These are phyloP conservation scores for Neotragus pygmaeus DNA, from an alignment of 2,113 vertebrate species.

Conservation along the genomic window DNA sequence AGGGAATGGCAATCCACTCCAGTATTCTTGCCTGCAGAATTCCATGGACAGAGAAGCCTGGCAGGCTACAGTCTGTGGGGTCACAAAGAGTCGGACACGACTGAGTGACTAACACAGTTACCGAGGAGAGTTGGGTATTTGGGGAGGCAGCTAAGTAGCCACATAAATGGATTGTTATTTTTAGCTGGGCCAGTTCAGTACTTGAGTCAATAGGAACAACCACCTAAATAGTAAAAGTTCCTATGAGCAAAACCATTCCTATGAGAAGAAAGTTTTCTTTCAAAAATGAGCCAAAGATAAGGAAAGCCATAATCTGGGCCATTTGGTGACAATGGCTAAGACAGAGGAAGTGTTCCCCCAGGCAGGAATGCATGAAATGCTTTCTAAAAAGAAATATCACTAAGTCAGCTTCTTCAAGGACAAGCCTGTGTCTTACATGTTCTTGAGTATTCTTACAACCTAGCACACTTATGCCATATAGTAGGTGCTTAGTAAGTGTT, in stretches of 20 bases:
- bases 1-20: no score
- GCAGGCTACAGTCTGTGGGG: no score
- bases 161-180: background rate
- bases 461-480: background rate
- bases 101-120: no score
- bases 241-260: background rate
- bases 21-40: no score
- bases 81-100: no score
- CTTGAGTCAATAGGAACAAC: background rate
- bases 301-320: background rate
- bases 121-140: no score
- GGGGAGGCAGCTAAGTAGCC: background rate
- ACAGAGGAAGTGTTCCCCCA: background rate
- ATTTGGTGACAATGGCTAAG: background rate
- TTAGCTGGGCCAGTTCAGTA: background rate
- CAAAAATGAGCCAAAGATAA: background rate
- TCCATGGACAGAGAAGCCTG: no score
- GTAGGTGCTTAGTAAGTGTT: background rate
- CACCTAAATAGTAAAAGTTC: background rate
- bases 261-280: background rate
- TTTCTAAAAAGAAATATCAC: background rate
- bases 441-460: background rate
- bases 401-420: background rate
- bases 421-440: background rate
- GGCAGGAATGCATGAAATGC: background rate